Conservation (phyloP, 1,140 invertebrate genomes). For the Cardiocondyla obscurior region DNA sequence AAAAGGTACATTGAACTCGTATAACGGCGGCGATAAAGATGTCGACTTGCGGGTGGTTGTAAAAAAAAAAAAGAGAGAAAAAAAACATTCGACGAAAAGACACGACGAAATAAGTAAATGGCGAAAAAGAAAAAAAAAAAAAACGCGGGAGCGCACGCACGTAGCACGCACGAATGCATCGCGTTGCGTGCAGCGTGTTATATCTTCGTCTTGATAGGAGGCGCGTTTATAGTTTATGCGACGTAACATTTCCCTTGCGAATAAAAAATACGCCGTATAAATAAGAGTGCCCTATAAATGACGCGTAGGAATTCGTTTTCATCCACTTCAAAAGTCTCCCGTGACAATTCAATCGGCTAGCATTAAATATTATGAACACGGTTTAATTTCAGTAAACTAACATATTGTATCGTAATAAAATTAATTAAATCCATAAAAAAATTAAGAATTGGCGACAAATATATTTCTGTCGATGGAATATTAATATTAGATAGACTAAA, state of each 20-base stretch:
- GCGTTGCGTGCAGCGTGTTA: conserved; percentile 27
- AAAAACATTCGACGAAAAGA: not conserved
- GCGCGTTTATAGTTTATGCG: conserved; percentile 6
- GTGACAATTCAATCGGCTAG: not conserved
- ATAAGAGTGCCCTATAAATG: conserved; percentile 1
- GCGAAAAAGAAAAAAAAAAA: too few species aligned
- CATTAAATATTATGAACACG: not conserved
- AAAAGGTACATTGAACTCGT: conserved; percentile 25
- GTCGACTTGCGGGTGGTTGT: not conserved
- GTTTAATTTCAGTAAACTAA: not conserved
- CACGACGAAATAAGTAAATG: conserved; percentile 22
- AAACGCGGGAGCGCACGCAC: not conserved
- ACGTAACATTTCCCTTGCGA: not conserved
- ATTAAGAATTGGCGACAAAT: not conserved
- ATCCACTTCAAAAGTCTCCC: not conserved
- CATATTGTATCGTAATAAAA: not conserved
- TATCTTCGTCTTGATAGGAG: not conserved
- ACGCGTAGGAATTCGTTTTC: not conserved
- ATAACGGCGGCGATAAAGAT: conserved; percentile 42
- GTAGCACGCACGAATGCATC: conserved; percentile 19
- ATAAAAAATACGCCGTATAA: not conserved
- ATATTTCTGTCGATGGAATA: not conserved
- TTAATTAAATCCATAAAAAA: not conserved
- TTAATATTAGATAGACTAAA: not conserved
- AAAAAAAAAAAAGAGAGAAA: too few species aligned